A percentile compares a stretch with the other conserved stretches of the same genome.
Conservation (phyloP, 2,888 invertebrate species). For the Blastobasis adustella region DNA sequence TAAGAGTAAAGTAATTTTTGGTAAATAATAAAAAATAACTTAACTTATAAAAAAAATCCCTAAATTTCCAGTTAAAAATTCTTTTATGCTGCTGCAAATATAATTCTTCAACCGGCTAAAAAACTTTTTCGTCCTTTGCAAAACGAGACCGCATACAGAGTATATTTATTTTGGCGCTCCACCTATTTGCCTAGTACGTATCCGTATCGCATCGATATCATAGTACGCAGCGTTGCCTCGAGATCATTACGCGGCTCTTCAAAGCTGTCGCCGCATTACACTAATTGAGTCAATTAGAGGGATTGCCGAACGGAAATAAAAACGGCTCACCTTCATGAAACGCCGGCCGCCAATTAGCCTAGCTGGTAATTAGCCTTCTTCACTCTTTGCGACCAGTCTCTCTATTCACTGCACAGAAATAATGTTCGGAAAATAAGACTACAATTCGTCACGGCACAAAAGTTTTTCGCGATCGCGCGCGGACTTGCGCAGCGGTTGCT, state of each 20-base stretch:
- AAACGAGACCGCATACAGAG: no score
- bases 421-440: slow-evolving; percentile 18
- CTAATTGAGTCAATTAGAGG: slow-evolving; percentile 75
- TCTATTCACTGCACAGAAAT: slow-evolving; percentile 51
- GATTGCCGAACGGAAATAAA: slow-evolving; percentile 75
- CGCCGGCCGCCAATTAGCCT: slow-evolving; percentile 71
- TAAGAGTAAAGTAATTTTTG: no score
- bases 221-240: slow-evolving; percentile 27
- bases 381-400: slow-evolving; percentile 51
- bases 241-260: slow-evolving; percentile 68
- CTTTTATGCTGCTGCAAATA: no score
- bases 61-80: no score
- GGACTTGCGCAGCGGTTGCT: slow-evolving; percentile 11
- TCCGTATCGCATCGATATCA: slow-evolving; percentile 31
- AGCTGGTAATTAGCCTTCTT: slow-evolving; percentile 66
- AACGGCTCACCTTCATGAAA: slow-evolving; percentile 74
- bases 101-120: no score
- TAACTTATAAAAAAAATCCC: no score
- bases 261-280: slow-evolving; percentile 73
- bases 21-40: no score
- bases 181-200: slow-evolving; percentile 32
- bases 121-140: no score
- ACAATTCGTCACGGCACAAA: slow-evolving; percentile 52
- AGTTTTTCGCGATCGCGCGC: slow-evolving; percentile 65
- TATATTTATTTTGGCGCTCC: no score